Evolutionary conservation across 2,113 vertebrate genomes (phyloP), one percentile per base, ranked within the genome.

Genomic region (Trematocara marginatum): DNA sequence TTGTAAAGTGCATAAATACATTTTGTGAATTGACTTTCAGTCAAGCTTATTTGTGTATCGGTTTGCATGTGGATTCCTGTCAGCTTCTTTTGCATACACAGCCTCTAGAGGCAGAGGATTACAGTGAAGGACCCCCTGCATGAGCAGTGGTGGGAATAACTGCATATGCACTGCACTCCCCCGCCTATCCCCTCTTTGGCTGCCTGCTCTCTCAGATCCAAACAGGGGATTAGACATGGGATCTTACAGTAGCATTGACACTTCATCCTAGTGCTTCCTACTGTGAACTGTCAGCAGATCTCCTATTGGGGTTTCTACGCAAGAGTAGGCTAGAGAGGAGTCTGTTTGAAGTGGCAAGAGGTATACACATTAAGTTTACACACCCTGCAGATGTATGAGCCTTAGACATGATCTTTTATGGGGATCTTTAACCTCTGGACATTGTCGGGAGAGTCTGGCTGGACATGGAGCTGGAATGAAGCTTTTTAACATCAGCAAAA

Each of bases 131-230:
- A 84, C 92, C 92, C 87, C 91, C 90, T 85, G 94, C 92, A 90
- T 93, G 93, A 95, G 94, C 92, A 81, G 90, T 52, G 74, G 80
- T 88, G 93, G 89, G 90, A 90, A 89, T 93, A 95, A 94, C 92
- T 92, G 88, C 90, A 92, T 91, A 95, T 94, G 90, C 82, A 92
- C 90, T 92, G 81, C 76, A 90, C 86, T 92, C 84, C 82, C 83
- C 59, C 54, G 80, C 84, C 91, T 78, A 86, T 86, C 88, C 86
- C 53, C 82, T 89, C 89, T 85, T 69, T 86, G 81, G 82, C 90
- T 84, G 59, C 47, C 76, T 83, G 89, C 84, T 76, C 84, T 57
- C 85, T 88, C 80, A 53, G 86, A 92, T 90, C 90, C 88, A 84
- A 86, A 88, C 89, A 13, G 85, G 82, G 92, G 88, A 92, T 95